Evolutionary conservation across 2,888 invertebrate species (phyloP).

Genomic region (Ennomos erosarius): DNA sequence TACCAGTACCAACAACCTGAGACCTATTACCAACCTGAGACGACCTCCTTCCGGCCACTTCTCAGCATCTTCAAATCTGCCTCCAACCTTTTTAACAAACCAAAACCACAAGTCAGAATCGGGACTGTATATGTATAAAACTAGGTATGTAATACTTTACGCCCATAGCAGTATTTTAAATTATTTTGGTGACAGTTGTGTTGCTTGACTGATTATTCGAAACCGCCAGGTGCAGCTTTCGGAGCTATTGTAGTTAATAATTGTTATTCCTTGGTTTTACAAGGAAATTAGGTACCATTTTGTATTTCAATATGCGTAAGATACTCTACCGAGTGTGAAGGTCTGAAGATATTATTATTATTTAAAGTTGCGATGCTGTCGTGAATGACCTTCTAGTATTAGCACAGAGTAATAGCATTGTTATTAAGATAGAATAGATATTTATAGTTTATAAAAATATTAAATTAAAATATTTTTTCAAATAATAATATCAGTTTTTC

Average conservation of each 20-base stretch:
- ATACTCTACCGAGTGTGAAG: slow-evolving; percentile 60
- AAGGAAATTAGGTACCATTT: slow-evolving; percentile 69
- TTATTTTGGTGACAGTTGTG: slow-evolving; percentile 74
- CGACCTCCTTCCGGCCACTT: slow-evolving; percentile 76
- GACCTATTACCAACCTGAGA: slow-evolving; percentile 62
- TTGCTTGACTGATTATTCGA: slow-evolving; percentile 83
- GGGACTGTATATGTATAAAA: slow-evolving; percentile 74
- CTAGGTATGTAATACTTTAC: slow-evolving; percentile 37
- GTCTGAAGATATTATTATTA: slow-evolving; percentile 71
- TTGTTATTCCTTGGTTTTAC: slow-evolving; percentile 83
- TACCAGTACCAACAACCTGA: slow-evolving; percentile 67
- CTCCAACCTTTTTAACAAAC: slow-evolving; percentile 71
- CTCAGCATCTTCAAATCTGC: slow-evolving; percentile 79
- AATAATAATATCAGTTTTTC: slow-evolving; percentile 52
- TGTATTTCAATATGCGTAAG: slow-evolving; percentile 51
- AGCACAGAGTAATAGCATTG: slow-evolving; percentile 65
- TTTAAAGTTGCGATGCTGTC: slow-evolving; percentile 67
- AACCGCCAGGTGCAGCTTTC: slow-evolving; percentile 65
- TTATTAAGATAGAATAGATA: slow-evolving; percentile 67
- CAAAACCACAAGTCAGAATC: slow-evolving; percentile 74
- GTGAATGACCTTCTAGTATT: slow-evolving; percentile 79
- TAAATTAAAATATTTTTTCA: slow-evolving; percentile 54
- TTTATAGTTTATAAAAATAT: slow-evolving; percentile 52
- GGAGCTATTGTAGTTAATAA: slow-evolving; percentile 74
- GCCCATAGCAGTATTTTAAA: slow-evolving; percentile 73